Evolutionary conservation across 2,888 invertebrate species (phyloP).

Genomic region (Hetaerina titia): DNA sequence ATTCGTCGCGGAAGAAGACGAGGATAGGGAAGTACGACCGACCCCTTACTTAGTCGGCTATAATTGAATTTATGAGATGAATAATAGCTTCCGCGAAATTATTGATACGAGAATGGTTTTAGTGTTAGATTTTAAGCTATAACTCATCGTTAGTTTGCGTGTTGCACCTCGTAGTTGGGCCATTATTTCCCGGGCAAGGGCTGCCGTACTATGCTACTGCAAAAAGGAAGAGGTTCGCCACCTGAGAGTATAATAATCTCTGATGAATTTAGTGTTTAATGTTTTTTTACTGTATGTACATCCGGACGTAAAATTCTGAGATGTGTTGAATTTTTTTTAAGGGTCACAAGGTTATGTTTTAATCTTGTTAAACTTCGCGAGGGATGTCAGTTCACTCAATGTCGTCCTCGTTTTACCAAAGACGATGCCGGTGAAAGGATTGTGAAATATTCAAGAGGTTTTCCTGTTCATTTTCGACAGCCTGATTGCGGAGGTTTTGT

Average conservation of each 20-base stretch:
- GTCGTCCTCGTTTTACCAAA: too few relatives aligned
- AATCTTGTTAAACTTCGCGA: too few relatives aligned
- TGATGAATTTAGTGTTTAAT: background rate
- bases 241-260: background rate
- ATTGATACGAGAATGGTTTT: background rate
- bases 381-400: too few relatives aligned
- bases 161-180: background rate
- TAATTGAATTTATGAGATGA: conserved; percentile 3
- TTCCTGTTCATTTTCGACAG: too few relatives aligned
- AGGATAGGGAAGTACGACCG: background rate
- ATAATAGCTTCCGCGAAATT: background rate
- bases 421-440: too few relatives aligned
- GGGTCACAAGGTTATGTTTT: too few relatives aligned
- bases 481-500: too few relatives aligned
- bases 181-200: background rate
- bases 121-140: background rate
- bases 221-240: background rate
- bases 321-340: too few relatives aligned
- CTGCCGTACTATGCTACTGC: background rate
- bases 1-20: too few relatives aligned
- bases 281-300: background rate
- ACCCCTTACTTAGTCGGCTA: background rate
- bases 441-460: too few relatives aligned
- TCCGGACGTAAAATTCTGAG: background rate
- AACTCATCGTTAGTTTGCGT: background rate